phyloP scores from a whole-genome alignment of 2,113 vertebrate genomes.

The Brachyistius frenatus region DNA sequence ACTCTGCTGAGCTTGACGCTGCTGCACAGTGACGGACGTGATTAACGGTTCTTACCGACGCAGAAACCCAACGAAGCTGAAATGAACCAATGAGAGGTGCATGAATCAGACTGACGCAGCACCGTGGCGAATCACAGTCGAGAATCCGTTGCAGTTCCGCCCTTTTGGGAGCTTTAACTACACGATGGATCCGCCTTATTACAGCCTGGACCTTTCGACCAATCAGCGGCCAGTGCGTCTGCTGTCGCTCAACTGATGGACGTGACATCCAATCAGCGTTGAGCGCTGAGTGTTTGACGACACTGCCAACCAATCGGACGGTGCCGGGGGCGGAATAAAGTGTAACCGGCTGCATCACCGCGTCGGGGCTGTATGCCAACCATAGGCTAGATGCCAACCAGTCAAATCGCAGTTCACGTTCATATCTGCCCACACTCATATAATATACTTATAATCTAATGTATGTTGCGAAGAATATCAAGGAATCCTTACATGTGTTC shows the following conservation, averaged over 20 bases:
- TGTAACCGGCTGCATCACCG: no score
- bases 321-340: neutral
- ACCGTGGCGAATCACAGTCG: conserved; percentile 38
- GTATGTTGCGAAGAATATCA: no score
- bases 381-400: no score
- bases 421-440: no score
- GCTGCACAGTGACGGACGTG: conserved; percentile 44
- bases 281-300: neutral
- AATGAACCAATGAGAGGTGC: conserved; percentile 57
- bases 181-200: neutral
- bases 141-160: conserved; percentile 31
- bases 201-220: conserved; percentile 6
- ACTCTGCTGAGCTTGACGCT: conserved; percentile 1
- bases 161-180: conserved; percentile 4
- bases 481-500: no score
- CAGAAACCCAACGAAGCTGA: neutral
- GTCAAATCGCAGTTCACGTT: no score
- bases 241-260: conserved; percentile 11
- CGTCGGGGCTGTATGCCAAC: no score
- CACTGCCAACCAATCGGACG: neutral
- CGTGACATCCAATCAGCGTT: conserved; percentile 42
- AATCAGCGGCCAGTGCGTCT: conserved; percentile 72
- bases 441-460: no score
- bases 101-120: conserved; percentile 4
- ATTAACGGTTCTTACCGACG: conserved; percentile 50